Base-by-base conservation (phyloP, 2,113 vertebrate species). In the Mesocricetus auratus region DNA sequence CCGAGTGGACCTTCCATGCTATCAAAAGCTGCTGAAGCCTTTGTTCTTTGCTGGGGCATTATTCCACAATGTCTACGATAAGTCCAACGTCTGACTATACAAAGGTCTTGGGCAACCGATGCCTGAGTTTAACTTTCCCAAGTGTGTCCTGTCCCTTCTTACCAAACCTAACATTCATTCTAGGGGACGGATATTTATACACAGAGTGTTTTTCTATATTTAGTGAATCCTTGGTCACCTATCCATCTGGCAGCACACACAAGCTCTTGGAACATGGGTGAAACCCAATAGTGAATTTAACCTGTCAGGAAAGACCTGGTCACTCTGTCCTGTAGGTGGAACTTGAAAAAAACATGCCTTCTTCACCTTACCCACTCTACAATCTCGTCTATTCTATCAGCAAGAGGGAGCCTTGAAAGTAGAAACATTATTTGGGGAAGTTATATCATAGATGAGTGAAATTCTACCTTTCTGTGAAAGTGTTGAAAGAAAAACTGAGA, bases 81-180 rank as follows among this genome's bases (percentile, higher is more conserved):
- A 95, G 26, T 74, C 13, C 0, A 86, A 85, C n/a, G 56, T 92
- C 90, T 97, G 86, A 42, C 75, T 93, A 1, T 62, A 75, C 78
- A 89, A 91, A 94, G 92, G 74, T 58, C 87, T 96, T 78, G 88
- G 73, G 33, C n/a, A 93, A 45, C 66, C 4, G 19, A 16, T 24
- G 85, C 58, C 82, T 95, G 89, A 96, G 75, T 56, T 94, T 95
- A 90, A 89, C 89, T 93, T 92, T 97, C 62, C 11, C 77, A 83
- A 82, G 31, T 85, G 16, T 73, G 71, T 17, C 64, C 36, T 12
- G 29, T 53, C 71, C 29, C 36, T 78, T 69, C 39, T 89, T 13
- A 75, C 13, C 39, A 79, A 31, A 15, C 16, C 50, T 36, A 83
- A 53, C 29, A 60, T 12, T 90, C 39, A 33, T 36, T 19, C 12